Conservation (phyloP, 2,888 invertebrate species). For the Romanomermis culicivorax region DNA sequence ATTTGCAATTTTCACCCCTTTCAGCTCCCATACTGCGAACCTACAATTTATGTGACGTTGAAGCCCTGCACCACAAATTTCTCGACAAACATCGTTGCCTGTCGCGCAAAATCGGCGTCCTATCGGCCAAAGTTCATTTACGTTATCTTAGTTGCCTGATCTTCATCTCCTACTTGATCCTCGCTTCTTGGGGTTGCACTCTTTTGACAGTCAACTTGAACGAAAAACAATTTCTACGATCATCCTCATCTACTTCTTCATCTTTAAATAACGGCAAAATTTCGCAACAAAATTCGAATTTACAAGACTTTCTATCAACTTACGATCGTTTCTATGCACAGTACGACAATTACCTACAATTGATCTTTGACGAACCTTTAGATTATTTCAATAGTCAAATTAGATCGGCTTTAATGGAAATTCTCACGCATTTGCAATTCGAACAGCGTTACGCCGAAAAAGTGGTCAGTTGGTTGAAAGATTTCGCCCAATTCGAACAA, state of each 20-base stretch:
- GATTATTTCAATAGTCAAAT: constrained; percentile 1
- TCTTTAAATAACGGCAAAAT: neutral
- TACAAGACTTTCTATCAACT: neutral
- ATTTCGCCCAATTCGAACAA: constrained; percentile 24
- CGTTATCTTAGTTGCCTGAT: constrained; percentile 4
- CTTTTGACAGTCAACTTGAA: neutral
- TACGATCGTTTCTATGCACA: constrained; percentile 5
- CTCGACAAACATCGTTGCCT: neutral
- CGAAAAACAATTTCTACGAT: neutral
- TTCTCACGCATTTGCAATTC: constrained; percentile 7
- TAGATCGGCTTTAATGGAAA: neutral
- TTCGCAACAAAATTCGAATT: neutral
- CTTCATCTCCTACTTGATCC: constrained; percentile 17
- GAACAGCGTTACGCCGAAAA: constrained; percentile 20
- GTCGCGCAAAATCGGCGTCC: neutral
- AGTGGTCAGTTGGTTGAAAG: constrained; percentile 23
- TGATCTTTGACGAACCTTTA: constrained; percentile 3
- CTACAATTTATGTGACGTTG: constrained; percentile 2
- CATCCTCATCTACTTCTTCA: no score
- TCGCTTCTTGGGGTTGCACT: constrained; percentile 18
- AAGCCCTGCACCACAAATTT: constrained; percentile 4
- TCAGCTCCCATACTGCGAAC: constrained; percentile 2
- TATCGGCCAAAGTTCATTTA: neutral
- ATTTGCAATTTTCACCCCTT: no score
- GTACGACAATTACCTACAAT: constrained; percentile 3